phyloP scores from a whole-genome alignment of 2,113 vertebrate genomes.

The Silurus glanis region DNA sequence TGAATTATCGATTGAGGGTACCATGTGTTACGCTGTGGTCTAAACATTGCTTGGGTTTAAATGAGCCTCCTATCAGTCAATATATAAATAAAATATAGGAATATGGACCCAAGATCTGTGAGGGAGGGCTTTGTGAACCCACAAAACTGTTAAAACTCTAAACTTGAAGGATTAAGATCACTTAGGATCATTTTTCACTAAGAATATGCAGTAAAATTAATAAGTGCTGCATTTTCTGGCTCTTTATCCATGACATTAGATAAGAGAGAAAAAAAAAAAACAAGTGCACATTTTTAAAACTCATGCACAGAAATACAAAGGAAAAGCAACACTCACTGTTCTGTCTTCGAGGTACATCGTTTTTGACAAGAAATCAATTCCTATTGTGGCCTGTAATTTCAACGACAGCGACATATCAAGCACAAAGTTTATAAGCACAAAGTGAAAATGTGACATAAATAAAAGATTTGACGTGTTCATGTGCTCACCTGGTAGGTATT shows the following conservation, averaged over 20 bases:
- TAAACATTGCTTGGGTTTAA: not conserved
- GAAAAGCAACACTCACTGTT: constrained; percentile 82
- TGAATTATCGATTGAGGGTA: too few species aligned
- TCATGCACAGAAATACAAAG: not conserved
- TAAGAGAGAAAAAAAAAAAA: too few species aligned
- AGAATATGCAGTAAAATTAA: not conserved
- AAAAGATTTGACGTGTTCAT: not conserved
- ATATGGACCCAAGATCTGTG: not conserved
- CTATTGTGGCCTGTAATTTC: constrained; percentile 90
- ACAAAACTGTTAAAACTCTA: not conserved
- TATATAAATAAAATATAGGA: not conserved
- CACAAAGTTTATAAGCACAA: not conserved
- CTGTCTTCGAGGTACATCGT: constrained; percentile 99
- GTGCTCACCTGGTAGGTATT: constrained; percentile 93
- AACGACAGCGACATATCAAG: constrained; percentile 5
- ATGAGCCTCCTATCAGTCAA: not conserved
- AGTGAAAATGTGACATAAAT: not conserved
- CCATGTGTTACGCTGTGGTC: too few species aligned
- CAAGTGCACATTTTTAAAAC: not conserved
- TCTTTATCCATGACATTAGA: not conserved
- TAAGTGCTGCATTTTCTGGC: not conserved
- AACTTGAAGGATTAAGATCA: not conserved
- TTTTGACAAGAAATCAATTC: constrained; percentile 99
- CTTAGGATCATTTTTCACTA: not conserved
- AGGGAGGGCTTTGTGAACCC: not conserved